Conservation (phyloP, 1,140 invertebrate species). For the Hylaeus volcanicus region DNA sequence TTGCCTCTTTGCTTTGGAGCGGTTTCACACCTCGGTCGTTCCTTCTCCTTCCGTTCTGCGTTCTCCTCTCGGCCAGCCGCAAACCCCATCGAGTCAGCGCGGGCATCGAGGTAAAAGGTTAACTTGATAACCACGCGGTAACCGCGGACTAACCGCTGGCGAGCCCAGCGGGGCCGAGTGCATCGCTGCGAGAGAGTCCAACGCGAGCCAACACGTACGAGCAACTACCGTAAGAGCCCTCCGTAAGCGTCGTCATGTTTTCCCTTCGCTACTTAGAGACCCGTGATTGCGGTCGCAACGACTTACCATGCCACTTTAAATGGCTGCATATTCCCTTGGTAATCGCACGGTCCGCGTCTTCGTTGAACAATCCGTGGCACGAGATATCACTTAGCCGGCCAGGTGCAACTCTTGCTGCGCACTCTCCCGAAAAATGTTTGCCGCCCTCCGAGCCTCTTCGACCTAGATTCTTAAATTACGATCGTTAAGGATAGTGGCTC, state of each 20-base stretch:
- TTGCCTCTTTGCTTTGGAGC: constrained; percentile 79
- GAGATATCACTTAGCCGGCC: constrained; percentile 35
- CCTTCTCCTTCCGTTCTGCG: constrained; percentile 36
- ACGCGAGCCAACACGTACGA: constrained; percentile 62
- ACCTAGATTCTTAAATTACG: background rate
- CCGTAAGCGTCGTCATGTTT: constrained; percentile 30
- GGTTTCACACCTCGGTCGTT: constrained; percentile 77
- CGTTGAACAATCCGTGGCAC: constrained; percentile 9
- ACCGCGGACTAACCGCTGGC: constrained; percentile 69
- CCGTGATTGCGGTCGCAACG: constrained; percentile 58
- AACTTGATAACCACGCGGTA: constrained; percentile 79
- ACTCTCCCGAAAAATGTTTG: no score
- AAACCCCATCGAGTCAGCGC: constrained; percentile 54
- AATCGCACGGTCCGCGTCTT: constrained; percentile 20
- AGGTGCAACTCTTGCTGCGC: background rate
- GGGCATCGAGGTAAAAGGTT: constrained; percentile 77
- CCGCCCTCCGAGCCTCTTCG: no score
- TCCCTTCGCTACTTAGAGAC: constrained; percentile 60
- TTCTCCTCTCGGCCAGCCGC: constrained; percentile 48
- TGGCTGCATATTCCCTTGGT: constrained; percentile 33
- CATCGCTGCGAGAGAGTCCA: constrained; percentile 5
- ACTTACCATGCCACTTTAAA: constrained; percentile 40
- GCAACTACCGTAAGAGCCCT: constrained; percentile 61
- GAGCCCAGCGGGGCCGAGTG: constrained; percentile 19
- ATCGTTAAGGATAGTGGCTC: no score